A percentile compares a stretch with the other conserved stretches of the same genome.
phyloP scores from a whole-genome alignment of 2,888 invertebrate genomes.

The Ochlodes sylvanus region DNA sequence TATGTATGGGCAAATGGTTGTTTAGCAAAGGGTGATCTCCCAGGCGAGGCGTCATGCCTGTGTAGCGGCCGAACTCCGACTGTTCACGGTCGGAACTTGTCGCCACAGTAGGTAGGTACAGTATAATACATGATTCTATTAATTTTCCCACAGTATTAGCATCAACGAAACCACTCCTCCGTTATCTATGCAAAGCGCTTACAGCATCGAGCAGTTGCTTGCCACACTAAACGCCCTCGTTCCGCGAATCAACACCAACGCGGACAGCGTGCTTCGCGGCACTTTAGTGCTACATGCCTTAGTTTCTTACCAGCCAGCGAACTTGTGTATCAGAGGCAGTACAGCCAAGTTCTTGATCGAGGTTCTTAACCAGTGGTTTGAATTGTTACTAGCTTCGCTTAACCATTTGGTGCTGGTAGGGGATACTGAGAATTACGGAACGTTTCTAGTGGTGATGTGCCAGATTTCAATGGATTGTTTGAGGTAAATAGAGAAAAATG shows the following conservation, averaged over 20 bases:
- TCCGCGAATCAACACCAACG: constrained; percentile 56
- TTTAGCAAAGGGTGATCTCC: no score
- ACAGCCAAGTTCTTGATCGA: constrained; percentile 59
- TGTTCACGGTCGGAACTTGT: no score
- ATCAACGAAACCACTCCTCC: constrained; percentile 61
- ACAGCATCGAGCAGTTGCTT: constrained; percentile 71
- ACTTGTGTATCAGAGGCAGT: constrained; percentile 54
- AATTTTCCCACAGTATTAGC: constrained; percentile 57
- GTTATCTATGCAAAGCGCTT: constrained; percentile 74
- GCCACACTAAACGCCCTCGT: constrained; percentile 64
- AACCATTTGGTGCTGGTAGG: constrained; percentile 66
- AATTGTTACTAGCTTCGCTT: constrained; percentile 58
- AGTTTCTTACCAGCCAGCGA: constrained; percentile 69
- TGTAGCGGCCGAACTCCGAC: no score
- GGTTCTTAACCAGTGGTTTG: constrained; percentile 67
- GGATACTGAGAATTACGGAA: constrained; percentile 55
- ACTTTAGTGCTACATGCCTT: constrained; percentile 71
- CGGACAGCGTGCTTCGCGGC: constrained; percentile 62
- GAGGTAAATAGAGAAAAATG: constrained; percentile 52
- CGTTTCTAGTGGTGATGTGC: constrained; percentile 65
- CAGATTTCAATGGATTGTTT: constrained; percentile 65
- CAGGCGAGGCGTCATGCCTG: no score
- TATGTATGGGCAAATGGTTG: no score
- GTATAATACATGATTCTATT: no score
- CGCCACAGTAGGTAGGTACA: no score